phyloP scores from a whole-genome alignment of 1,140 invertebrate genomes.

The Eciton burchellii region DNA sequence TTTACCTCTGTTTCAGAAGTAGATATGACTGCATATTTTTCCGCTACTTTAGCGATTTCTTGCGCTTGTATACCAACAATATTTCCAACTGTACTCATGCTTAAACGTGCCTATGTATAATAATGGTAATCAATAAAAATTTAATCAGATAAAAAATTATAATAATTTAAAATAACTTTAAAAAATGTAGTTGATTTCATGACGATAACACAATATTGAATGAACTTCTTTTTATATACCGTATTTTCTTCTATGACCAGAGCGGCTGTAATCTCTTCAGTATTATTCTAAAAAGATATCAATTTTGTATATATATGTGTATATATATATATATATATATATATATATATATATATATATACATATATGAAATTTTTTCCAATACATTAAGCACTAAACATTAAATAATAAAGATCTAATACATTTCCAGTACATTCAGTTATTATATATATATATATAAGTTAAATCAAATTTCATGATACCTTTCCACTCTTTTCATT shows the following conservation, averaged over 20 bases:
- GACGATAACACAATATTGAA: neutral
- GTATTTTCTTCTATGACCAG: slow-evolving; percentile 83
- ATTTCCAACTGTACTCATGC: slow-evolving; percentile 65
- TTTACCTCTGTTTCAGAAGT: slow-evolving; percentile 74
- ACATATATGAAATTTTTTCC: neutral
- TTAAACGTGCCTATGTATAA: neutral
- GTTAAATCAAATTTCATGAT: slow-evolving; percentile 1
- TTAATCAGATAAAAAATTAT: neutral
- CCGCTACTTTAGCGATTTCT: slow-evolving; percentile 85
- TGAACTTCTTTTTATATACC: slow-evolving; percentile 79
- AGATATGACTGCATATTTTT: slow-evolving; percentile 85
- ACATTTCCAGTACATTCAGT: no score
- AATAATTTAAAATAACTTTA: slow-evolving; percentile 16
- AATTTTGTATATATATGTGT: neutral
- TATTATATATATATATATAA: no score
- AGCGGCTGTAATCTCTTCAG: slow-evolving; percentile 66
- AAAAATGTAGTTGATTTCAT: neutral
- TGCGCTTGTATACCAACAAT: slow-evolving; percentile 83
- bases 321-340: neutral
- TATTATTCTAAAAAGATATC: neutral
- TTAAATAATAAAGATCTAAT: no score
- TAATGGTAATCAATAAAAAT: neutral
- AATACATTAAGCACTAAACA: no score
- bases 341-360: neutral
- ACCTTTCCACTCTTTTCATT: slow-evolving; percentile 62